phyloP scores from a whole-genome alignment of 2,888 invertebrate genomes.

The Heliconius sara region DNA sequence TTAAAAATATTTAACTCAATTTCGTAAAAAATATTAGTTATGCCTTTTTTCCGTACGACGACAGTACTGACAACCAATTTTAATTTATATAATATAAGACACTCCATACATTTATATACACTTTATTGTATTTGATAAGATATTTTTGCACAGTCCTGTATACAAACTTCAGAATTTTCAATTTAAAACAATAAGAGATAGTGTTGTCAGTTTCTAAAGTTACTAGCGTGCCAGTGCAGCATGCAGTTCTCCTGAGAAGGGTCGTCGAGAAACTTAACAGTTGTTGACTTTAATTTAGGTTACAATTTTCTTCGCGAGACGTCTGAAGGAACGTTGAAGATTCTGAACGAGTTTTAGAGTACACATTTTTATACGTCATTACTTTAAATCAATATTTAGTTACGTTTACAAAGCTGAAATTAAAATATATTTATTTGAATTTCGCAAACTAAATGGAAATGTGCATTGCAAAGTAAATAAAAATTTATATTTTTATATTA shows the following conservation, averaged over 20 bases:
- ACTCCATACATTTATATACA: background rate
- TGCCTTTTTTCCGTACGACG: no score
- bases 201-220: background rate
- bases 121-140: background rate
- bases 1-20: no score
- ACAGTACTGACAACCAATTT: no score
- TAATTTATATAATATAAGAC: no score
- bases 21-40: no score
- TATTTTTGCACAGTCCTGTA: background rate
- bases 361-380: slow-evolving; percentile 10
- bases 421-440: no score
- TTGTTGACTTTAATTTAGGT: slow-evolving; percentile 25
- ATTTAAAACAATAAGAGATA: slow-evolving; percentile 14
- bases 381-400: slow-evolving; percentile 9
- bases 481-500: background rate
- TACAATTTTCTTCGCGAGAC: slow-evolving; percentile 22
- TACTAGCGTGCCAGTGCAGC: slow-evolving; percentile 3
- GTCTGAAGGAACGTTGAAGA: slow-evolving; percentile 9
- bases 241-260: slow-evolving; percentile 22
- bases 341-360: background rate
- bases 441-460: no score
- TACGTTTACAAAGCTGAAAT: background rate
- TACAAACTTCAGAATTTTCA: slow-evolving; percentile 1
- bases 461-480: no score
- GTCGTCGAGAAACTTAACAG: slow-evolving; percentile 25